Conservation (phyloP, 2,113 vertebrate genomes). For the Coptodon bakossiorum region DNA sequence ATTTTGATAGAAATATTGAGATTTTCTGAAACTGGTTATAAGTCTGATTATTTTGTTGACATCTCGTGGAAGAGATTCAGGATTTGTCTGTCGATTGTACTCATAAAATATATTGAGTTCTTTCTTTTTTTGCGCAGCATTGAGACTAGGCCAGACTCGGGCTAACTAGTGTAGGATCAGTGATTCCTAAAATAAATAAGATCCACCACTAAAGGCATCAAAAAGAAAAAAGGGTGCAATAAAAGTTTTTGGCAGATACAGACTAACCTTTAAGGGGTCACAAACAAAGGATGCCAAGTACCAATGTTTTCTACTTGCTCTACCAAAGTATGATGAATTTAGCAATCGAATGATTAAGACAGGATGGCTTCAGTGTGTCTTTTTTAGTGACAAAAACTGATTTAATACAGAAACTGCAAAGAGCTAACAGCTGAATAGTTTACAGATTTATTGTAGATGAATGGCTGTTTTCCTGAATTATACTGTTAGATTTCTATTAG, state of each 20-base stretch:
- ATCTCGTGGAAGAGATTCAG: neutral
- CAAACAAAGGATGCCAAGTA: neutral
- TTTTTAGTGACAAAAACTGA: neutral
- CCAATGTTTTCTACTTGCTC: neutral
- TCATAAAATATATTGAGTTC: neutral
- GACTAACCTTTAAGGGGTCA: neutral
- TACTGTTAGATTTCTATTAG: neutral
- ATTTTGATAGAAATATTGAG: neutral
- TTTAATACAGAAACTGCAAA: neutral
- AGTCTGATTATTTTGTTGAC: neutral
- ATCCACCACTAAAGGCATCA: neutral
- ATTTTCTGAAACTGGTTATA: neutral
- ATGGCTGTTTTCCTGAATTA: neutral
- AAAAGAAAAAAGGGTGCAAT: neutral
- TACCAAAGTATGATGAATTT: neutral
- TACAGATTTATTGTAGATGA: neutral
- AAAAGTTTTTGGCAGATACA: neutral
- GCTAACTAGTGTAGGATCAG: neutral
- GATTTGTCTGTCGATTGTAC: neutral
- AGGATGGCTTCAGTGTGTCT: neutral
- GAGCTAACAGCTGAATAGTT: neutral
- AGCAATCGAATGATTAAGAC: neutral
- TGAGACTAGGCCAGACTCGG: neutral
- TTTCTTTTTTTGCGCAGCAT: neutral
- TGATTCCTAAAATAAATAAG: neutral